A percentile compares a stretch with the other conserved stretches of the same genome.
Conservation (phyloP, 1,140 invertebrate species). For the Temnothorax longispinosus region DNA sequence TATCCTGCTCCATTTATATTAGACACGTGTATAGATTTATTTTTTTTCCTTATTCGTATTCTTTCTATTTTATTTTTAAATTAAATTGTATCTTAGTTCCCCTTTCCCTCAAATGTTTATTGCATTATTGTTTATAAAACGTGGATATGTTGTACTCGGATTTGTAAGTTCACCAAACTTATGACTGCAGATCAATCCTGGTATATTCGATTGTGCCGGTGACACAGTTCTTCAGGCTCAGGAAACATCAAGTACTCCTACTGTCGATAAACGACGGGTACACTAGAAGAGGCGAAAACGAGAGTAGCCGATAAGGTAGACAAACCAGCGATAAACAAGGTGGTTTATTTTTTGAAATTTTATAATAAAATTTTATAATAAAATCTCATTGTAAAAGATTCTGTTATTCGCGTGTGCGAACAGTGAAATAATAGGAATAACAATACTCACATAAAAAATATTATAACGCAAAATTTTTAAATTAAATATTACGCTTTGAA, state of each 20-base stretch:
- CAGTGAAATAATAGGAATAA: slow-evolving; percentile 3
- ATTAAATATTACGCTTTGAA: background rate
- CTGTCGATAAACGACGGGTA: slow-evolving; percentile 38
- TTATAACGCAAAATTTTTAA: background rate
- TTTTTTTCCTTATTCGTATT: background rate
- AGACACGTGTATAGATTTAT: background rate
- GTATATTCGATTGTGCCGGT: slow-evolving; percentile 3
- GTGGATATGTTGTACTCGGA: no score
- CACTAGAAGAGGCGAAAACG: background rate
- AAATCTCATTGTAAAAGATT: background rate
- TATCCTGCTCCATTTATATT: background rate
- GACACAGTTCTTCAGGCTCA: slow-evolving; percentile 34
- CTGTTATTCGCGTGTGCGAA: background rate
- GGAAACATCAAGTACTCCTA: slow-evolving; percentile 27
- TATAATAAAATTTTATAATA: slow-evolving; percentile 1
- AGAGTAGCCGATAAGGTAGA: slow-evolving; percentile 49
- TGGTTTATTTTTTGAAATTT: background rate
- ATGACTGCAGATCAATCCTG: background rate
- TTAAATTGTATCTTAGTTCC: no score
- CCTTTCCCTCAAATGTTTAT: background rate
- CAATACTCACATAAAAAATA: background rate
- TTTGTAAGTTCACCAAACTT: no score
- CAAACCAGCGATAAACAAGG: background rate
- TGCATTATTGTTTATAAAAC: background rate
- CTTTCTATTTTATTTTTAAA: background rate